Conservation (phyloP, 2,113 vertebrate genomes). For the Strix aluco region DNA sequence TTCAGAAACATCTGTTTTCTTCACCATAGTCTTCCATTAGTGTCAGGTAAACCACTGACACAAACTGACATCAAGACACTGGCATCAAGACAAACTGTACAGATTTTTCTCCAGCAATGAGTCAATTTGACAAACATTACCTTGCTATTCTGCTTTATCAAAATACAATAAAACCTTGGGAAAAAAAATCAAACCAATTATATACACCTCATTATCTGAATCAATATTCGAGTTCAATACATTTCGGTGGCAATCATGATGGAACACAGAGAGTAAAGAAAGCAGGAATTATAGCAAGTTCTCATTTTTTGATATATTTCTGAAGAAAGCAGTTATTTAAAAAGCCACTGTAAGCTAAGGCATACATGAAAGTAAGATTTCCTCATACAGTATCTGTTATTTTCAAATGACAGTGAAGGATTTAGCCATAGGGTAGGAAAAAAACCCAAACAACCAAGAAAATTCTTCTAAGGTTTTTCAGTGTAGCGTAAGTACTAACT, state of each 20-base stretch:
- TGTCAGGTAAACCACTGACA: conserved; percentile 17
- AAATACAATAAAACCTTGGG: background rate
- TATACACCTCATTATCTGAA: background rate
- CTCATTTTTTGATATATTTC: background rate
- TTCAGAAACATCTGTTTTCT: background rate
- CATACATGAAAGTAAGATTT: background rate
- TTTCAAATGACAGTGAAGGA: background rate
- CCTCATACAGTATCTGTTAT: background rate
- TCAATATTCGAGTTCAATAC: background rate
- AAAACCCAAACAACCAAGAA: background rate
- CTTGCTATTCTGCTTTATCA: background rate
- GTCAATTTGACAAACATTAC: background rate
- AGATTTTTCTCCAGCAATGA: background rate
- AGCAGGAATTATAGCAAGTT: background rate
- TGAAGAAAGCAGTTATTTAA: background rate
- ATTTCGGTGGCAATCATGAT: background rate
- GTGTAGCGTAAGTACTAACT: background rate
- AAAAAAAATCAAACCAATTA: background rate
- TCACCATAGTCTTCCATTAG: background rate
- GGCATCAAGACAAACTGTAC: background rate
- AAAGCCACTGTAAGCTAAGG: background rate
- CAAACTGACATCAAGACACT: too few species aligned
- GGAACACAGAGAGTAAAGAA: background rate
- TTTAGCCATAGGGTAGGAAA: background rate
- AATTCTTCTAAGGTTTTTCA: background rate